Conservation (phyloP, 2,888 invertebrate genomes). For the Erebia aethiops region DNA sequence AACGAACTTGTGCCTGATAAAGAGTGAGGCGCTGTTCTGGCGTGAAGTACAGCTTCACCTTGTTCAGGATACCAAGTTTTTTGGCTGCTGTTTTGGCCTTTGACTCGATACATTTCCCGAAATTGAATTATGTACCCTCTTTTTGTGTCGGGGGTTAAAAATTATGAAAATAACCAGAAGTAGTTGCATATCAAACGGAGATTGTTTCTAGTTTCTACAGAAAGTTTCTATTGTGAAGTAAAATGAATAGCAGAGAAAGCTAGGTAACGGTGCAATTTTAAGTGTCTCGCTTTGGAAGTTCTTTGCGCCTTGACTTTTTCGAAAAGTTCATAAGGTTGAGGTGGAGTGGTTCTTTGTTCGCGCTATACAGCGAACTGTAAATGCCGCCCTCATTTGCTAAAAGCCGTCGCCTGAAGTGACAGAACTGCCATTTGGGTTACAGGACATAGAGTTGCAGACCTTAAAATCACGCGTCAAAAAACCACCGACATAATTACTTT, state of each 20-base stretch:
- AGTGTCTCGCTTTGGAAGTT: conserved; percentile 1
- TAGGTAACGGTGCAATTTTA: conserved; percentile 10
- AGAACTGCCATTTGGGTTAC: conserved; percentile 55
- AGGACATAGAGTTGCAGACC: neutral
- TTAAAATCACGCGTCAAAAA: neutral
- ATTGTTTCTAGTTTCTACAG: neutral
- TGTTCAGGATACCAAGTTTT: too few species aligned
- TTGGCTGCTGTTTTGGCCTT: too few species aligned
- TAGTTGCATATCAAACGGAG: neutral
- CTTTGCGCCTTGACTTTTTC: conserved; percentile 4
- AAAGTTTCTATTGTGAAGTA: conserved; percentile 12
- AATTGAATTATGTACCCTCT: too few species aligned
- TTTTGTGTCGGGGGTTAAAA: neutral
- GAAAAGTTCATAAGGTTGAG: conserved; percentile 42
- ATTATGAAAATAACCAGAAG: neutral
- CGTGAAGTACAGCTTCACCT: too few species aligned
- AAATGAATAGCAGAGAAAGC: conserved; percentile 12
- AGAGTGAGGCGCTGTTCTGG: too few species aligned
- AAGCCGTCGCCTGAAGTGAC: conserved; percentile 67
- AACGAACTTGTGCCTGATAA: too few species aligned
- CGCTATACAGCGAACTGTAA: conserved; percentile 46
- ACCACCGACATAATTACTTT: neutral
- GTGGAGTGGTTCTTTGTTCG: conserved; percentile 63
- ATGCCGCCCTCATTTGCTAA: conserved; percentile 73
- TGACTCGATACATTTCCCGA: too few species aligned